A percentile compares a stretch with the other conserved stretches of the same genome.
phyloP scores from a whole-genome alignment of 2,113 vertebrate genomes.

The Amblyopsis rosae region DNA sequence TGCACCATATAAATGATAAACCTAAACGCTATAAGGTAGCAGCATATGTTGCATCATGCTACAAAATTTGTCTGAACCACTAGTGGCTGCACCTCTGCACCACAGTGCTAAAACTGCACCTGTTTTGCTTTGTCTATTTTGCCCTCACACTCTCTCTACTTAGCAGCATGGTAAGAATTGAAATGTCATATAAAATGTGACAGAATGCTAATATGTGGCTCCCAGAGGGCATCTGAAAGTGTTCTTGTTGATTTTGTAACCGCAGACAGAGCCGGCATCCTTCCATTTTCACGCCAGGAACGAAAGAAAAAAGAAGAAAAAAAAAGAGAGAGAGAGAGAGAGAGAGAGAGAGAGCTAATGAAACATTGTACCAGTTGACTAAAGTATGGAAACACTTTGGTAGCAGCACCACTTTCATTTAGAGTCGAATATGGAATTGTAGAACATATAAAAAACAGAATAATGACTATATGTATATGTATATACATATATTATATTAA shows the following conservation, averaged over 20 bases:
- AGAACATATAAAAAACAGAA: too few relatives aligned
- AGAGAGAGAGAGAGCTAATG: conserved; percentile 30
- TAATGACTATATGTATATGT: too few relatives aligned
- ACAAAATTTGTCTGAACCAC: conserved; percentile 63
- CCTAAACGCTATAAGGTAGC: conserved; percentile 56
- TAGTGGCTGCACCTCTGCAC: conserved; percentile 52
- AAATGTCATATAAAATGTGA: conserved; percentile 75
- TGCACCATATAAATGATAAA: conserved; percentile 66
- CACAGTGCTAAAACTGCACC: conserved; percentile 71
- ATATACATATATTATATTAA: too few relatives aligned
- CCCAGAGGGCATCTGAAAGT: conserved; percentile 71
- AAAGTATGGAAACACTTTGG: background rate
- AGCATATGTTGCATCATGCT: conserved; percentile 54
- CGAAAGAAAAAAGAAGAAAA: conserved; percentile 15
- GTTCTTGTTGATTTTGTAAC: conserved; percentile 72
- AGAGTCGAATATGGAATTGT: too few relatives aligned
- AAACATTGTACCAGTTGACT: background rate
- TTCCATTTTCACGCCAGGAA: conserved; percentile 44
- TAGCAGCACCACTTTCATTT: too few relatives aligned
- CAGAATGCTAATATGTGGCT: conserved; percentile 74
- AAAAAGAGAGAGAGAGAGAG: background rate
- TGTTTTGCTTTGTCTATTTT: conserved; percentile 67
- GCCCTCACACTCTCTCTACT: conserved; percentile 30
- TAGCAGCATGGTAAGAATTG: conserved; percentile 70
- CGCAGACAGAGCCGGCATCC: conserved; percentile 50